Evolutionary conservation across 1,140 invertebrate genomes (phyloP).

Genomic region (Penaeus japonicus): DNA sequence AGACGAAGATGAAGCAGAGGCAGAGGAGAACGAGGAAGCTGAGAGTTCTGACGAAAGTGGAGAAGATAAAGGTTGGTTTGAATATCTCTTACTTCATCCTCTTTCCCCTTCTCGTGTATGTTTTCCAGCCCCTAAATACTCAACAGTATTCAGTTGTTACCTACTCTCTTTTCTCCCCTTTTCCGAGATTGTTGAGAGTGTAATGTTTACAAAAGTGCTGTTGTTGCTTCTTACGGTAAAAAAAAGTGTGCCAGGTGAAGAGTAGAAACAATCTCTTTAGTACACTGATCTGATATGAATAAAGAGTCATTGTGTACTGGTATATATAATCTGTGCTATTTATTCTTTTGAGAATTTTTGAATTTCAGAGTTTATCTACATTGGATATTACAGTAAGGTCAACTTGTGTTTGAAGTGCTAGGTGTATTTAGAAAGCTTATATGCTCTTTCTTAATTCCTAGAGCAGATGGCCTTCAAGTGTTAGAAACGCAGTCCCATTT

Average conservation of each 20-base stretch:
- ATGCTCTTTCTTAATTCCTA: too few relatives aligned
- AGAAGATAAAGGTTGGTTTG: constrained; percentile 56
- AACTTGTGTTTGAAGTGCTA: too few relatives aligned
- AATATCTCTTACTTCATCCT: not conserved
- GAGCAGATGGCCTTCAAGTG: too few relatives aligned
- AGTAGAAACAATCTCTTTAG: not conserved
- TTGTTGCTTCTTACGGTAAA: too few relatives aligned
- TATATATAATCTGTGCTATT: not conserved
- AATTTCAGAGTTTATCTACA: not conserved
- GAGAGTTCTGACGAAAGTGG: constrained; percentile 59
- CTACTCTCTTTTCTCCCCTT: too few relatives aligned
- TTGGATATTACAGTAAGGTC: not conserved
- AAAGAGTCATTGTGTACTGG: not conserved
- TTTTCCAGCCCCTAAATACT: constrained; percentile 54
- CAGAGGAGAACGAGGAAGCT: constrained; percentile 62
- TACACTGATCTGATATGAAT: not conserved
- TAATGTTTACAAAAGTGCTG: too few relatives aligned
- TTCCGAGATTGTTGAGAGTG: too few relatives aligned
- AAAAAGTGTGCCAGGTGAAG: too few relatives aligned
- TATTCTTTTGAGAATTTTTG: not conserved
- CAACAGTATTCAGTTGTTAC: not conserved
- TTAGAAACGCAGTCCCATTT: too few relatives aligned
- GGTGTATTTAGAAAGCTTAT: too few relatives aligned
- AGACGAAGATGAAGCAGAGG: constrained; percentile 67
- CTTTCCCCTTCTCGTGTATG: constrained; percentile 61